Evolutionary conservation across 2,113 vertebrate species (phyloP).

Genomic region (Planiliza haematocheilus): DNA sequence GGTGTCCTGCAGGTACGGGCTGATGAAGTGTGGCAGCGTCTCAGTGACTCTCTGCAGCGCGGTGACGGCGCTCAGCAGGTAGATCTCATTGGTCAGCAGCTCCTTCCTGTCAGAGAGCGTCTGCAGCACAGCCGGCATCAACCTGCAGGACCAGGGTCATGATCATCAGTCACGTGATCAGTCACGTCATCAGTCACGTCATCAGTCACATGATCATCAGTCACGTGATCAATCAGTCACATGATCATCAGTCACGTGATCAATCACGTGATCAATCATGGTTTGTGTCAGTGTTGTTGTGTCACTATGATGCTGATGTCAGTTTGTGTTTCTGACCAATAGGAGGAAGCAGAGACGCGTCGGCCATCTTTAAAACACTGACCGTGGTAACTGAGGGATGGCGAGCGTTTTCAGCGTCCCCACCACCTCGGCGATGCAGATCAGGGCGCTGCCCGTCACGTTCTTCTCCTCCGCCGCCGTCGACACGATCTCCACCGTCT

Average conservation of each 20-base stretch:
- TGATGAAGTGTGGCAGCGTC: slow-evolving; percentile 92
- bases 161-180: neutral
- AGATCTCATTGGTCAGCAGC: slow-evolving; percentile 87
- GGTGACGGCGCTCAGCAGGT: slow-evolving; percentile 91
- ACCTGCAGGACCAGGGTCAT: slow-evolving; percentile 71
- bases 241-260: too few species aligned
- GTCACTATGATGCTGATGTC: too few species aligned
- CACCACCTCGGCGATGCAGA: slow-evolving; percentile 92
- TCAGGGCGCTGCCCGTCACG: slow-evolving; percentile 90
- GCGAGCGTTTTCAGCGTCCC: slow-evolving; percentile 86
- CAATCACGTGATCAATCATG: too few species aligned
- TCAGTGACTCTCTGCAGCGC: slow-evolving; percentile 91
- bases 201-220: too few species aligned
- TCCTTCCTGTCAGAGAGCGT: slow-evolving; percentile 85
- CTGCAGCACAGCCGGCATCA: slow-evolving; percentile 90
- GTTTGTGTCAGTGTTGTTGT: too few species aligned
- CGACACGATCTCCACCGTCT: slow-evolving; percentile 81
- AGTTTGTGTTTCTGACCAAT: too few species aligned
- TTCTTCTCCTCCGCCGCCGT: slow-evolving; percentile 89
- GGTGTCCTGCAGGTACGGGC: slow-evolving; percentile 90
- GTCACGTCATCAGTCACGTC: too few species aligned
- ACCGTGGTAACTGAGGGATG: slow-evolving; percentile 95
- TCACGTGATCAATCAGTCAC: too few species aligned
- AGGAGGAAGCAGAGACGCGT: too few species aligned
- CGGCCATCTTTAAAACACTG: neutral